Evolutionary conservation across 2,888 invertebrate species (phyloP).

Genomic region (Syritta pipiens): DNA sequence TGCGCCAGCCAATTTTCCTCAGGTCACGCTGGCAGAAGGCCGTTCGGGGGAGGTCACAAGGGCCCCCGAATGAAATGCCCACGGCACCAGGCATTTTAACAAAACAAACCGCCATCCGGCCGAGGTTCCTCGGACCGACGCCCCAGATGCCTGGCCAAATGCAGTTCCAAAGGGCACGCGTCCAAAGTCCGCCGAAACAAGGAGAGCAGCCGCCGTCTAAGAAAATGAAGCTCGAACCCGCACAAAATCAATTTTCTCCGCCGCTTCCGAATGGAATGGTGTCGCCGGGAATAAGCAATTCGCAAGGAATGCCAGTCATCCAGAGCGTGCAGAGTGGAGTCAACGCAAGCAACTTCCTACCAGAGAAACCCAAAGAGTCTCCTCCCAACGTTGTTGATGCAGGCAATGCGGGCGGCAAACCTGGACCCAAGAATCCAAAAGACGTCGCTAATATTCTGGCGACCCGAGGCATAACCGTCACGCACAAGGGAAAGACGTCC

Average conservation of each 20-base stretch:
- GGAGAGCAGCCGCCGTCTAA: slow-evolving; percentile 64
- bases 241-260: slow-evolving; percentile 28
- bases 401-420: slow-evolving; percentile 84
- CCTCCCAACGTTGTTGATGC: slow-evolving; percentile 86
- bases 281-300: slow-evolving; percentile 42
- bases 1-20: slow-evolving; percentile 68
- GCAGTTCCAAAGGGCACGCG: slow-evolving; percentile 43
- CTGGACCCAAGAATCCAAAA: slow-evolving; percentile 84
- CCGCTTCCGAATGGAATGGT: slow-evolving; percentile 19
- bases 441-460: slow-evolving; percentile 89
- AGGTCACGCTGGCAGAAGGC: slow-evolving; percentile 70
- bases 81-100: slow-evolving; percentile 45
- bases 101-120: slow-evolving; percentile 56
- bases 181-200: slow-evolving; percentile 18
- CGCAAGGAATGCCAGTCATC: slow-evolving; percentile 85
- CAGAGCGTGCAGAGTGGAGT: slow-evolving; percentile 85
- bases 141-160: slow-evolving; percentile 35
- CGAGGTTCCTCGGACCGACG: slow-evolving; percentile 52
- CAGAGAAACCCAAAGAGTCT: slow-evolving; percentile 17
- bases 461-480: slow-evolving; percentile 88
- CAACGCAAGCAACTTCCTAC: slow-evolving; percentile 76
- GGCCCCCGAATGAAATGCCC: slow-evolving; percentile 37
- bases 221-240: slow-evolving; percentile 55
- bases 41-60: slow-evolving; percentile 45
- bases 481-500: slow-evolving; percentile 78